Evolutionary conservation across 2,888 invertebrate species (phyloP), one percentile per base, ranked within the genome.

Genomic region (Chesias legatella): DNA sequence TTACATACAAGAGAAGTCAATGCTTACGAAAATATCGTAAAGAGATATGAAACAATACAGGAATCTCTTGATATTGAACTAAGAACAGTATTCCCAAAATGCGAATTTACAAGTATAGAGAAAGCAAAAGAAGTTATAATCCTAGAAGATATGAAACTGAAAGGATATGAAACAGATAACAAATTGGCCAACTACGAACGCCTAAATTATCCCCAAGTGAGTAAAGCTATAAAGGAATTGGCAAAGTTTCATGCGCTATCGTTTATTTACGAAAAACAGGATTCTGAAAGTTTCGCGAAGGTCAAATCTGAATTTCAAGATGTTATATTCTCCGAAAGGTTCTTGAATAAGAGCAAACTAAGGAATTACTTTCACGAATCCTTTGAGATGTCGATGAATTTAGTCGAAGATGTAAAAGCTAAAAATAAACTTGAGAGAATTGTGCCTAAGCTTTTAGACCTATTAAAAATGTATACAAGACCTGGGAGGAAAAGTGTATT

Each of bases 191-290:
- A 67, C 23, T 66, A 58, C 13, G 64, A 78, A 49, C 64, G 68
- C 9, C 37, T 80, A 43, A 60, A 66, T 37, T 67, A 64, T n/a
- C 30, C 57, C 33, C 68, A 75, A 60, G 65, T 73, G 1, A 48
- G 56, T 37, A 24, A 62, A 33, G 67, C 79, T 21, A 26, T 86
- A 17, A 65, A 50, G 7, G 73, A 79, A 58, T 56, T 85, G 29
- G 84, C 81, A 0, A 83, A 83, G 53, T 78, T 84, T 41, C 85
- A 85, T 29, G 79, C 72, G 7, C 51, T 83, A 27, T 78, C 84
- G 7, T 75, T 75, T 59, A 64, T 78, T 1, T 69, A 67, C 40
- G 63, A 74, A 56, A 62, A 51, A 6, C 58, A 61, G 34, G 57
- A 74, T 2, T 34, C 48, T 6, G 50, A 65, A 21, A 51, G 51